Base-by-base conservation (phyloP, 1,140 invertebrate species). In the Ips nitidus region DNA sequence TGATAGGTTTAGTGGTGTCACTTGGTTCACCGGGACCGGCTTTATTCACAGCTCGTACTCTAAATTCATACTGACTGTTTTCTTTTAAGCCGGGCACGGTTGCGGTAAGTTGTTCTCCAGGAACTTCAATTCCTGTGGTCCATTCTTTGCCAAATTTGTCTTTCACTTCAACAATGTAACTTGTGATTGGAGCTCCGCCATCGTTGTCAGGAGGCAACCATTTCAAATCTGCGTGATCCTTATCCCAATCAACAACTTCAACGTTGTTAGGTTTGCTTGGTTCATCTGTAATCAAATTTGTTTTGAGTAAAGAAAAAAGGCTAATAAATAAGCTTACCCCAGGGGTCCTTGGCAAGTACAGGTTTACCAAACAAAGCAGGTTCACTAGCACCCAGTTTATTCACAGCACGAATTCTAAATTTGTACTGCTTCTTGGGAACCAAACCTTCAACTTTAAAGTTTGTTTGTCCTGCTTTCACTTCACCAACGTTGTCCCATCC, bases 271-370 rank as follows among this genome's bases (percentile, higher is more conserved):
- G 96, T 77, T 97, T 97, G 38, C 93, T 91, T 56, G 96, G 95
- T 82, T 96, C 94, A 83, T 98, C 93, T 59, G 39, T 2, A 45
- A 68, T 45, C 5, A 37, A 36, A 53, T 3, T 61, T 37, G 40
- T 42, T 56, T 41, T 41, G 1, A 42, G 50, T 55, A 40, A 50
- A 7, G 1, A 59, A 62, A 4, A 59, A 41, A 37, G 36, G 36
- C 36, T 37, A 55, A 55, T 7, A n/a, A 8, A 59, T 40, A 57
- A 52, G 71, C 72, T 83, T 84, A 95, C 93, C 95, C 94, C 95
- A 99, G 73, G 97, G 97, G 90, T 99, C 95, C 83, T 98, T 98
- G 45, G 97, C 96, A 53, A 98, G 81, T 40, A 97, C 90, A 41
- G 92, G 88, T 78, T 94, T 95, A 69, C 84, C 89, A 76, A 95